These are phyloP conservation scores for Morbakka virulenta DNA, from an alignment of 30 jellyfish, hydroid and myxozoan species.

Conservation along the genomic window DNA sequence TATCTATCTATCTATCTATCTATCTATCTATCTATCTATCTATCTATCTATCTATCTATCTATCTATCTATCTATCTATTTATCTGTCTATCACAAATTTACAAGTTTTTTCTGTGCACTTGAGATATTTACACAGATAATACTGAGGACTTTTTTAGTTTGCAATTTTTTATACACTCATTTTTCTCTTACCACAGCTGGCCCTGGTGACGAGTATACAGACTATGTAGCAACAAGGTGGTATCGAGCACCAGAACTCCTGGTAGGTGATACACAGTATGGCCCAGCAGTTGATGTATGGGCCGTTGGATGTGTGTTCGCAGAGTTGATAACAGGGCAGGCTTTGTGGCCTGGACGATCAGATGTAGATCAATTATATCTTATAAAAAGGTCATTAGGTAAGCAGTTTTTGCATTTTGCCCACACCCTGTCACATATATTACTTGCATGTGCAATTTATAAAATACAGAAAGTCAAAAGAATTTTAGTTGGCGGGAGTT, in stretches of 20 bases:
- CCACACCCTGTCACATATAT: not conserved
- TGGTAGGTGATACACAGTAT: conserved; percentile 93
- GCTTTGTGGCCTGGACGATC: conserved; percentile 98
- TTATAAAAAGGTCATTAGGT: conserved; percentile 84
- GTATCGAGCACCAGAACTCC: conserved; percentile 89
- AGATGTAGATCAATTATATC: conserved; percentile 92
- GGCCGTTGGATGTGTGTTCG: conserved; percentile 96
- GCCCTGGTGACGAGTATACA: conserved; percentile 81
- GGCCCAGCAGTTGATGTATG: conserved; percentile 99
- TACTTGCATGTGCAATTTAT: not conserved
- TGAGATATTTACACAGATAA: no score
- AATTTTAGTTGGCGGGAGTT: no score
- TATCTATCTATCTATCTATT: no score
- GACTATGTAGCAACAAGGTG: conserved; percentile 92
- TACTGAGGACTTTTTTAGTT: no score
- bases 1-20: no score
- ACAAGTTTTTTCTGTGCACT: no score
- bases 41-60: no score
- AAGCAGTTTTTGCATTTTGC: not conserved
- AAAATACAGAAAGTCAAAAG: no score
- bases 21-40: no score
- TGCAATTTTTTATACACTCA: no score
- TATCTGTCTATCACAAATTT: no score
- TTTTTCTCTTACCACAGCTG: no score
- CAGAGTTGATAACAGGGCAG: conserved; percentile 86